Evolutionary conservation across 1,140 invertebrate species (phyloP), one percentile per base, ranked within the genome.

Genomic region (Globodera ellingtonae): DNA sequence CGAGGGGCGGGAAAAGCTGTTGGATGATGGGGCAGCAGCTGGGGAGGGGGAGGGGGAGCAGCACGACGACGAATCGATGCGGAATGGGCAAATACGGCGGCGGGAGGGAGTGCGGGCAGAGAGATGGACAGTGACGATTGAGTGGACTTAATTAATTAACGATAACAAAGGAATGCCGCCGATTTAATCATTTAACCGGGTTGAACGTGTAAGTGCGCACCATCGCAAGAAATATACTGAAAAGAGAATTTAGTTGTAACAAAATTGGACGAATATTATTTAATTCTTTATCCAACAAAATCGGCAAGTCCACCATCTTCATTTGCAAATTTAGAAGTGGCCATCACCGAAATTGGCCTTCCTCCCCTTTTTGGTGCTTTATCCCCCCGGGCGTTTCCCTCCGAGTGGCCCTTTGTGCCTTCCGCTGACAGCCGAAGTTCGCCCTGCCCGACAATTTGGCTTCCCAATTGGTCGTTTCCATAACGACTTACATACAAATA

Each of bases 161-260:
- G 13, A 0, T 15, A 62, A 62, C 6, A 18, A 62, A 62, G 52
- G 52, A 62, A 6, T 15, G 56, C 13, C 13, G 18, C 6, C 6
- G 56, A 62, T 6, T 18, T 15, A 62, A 62, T 62, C 21, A 18
- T 18, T 59, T 18, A 62, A 62, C 56, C 56, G 78, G 78, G 48
- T 79, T 79, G 48, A 79, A 79, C 1, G 75, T 48, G 48, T 79
- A 79, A 65, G 78, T 79, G n/a, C 78, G 78, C 10, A 79, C 78
- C 78, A 79, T 79, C 47, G 56, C 56, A 35, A 35, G 35, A 35
- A 35, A 35, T 35, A 3, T 35, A 2, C 35, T 35, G 35, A 0
- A 35, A 35, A 35, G 35, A 35, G 35, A 35, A 35, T 35, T 35
- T 35, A 35, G 3, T 35, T 35, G 35, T 2, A 35, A 35, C 35